Evolutionary conservation across 2,888 invertebrate genomes (phyloP).

Genomic region (Anoncus sp.): DNA sequence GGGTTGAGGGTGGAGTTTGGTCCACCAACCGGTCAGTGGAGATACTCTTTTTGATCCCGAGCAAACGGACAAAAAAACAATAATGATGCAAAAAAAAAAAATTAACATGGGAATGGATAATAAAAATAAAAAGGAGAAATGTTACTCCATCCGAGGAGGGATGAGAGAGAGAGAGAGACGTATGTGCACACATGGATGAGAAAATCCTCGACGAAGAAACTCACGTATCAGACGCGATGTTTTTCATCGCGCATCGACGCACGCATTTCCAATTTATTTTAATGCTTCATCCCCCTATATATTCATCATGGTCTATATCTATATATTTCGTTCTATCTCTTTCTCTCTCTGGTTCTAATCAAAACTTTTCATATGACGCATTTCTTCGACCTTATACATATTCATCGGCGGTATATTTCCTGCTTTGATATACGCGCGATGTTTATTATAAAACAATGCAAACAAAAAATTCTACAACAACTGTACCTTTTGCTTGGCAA

Average conservation of each 20-base stretch:
- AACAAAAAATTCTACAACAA: too few relatives aligned
- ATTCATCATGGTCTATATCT: not conserved
- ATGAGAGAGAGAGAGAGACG: slow-evolving; percentile 3
- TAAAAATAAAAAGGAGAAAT: too few relatives aligned
- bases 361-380: slow-evolving; percentile 50
- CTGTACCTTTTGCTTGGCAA: too few relatives aligned
- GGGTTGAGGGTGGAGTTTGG: too few relatives aligned
- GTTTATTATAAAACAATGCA: slow-evolving; percentile 16
- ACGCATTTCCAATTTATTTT: slow-evolving; percentile 60
- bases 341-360: slow-evolving; percentile 39
- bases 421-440: not conserved
- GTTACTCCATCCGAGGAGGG: not conserved
- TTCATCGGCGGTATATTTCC: slow-evolving; percentile 5
- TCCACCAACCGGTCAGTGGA: too few relatives aligned
- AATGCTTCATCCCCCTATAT: not conserved
- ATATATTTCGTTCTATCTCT: not conserved
- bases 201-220: slow-evolving; percentile 27
- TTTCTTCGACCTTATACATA: not conserved
- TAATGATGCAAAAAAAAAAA: too few relatives aligned
- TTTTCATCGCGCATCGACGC: slow-evolving; percentile 40
- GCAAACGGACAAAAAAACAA: too few relatives aligned
- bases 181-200: not conserved
- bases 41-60: too few relatives aligned
- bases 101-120: too few relatives aligned
- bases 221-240: not conserved